These are phyloP conservation scores for Dryobates pubescens DNA, from an alignment of 2,797 vertebrate genomes.

Conservation along the genomic window DNA sequence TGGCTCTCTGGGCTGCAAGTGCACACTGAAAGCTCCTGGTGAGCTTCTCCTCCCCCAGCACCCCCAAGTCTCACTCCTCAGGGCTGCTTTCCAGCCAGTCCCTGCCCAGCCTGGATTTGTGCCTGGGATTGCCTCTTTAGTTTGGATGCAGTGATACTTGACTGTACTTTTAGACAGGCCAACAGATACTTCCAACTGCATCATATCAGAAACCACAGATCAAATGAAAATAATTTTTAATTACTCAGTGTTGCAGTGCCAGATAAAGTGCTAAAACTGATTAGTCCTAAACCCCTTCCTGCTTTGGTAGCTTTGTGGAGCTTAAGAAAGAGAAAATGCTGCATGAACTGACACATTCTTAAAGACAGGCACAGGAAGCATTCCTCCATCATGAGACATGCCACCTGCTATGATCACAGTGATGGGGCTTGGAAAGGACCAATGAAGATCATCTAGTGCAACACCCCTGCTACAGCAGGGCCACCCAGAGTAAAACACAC, in stretches of 20 bases:
- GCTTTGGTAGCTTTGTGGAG: not conserved
- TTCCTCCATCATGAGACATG: not conserved
- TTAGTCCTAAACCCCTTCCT: not conserved
- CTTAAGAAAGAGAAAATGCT: not conserved
- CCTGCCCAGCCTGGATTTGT: too few relatives aligned
- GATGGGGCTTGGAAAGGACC: too few relatives aligned
- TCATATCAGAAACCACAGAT: not conserved
- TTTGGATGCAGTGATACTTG: not conserved
- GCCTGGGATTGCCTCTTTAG: not conserved
- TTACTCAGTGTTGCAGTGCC: not conserved
- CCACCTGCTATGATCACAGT: not conserved
- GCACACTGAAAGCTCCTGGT: too few relatives aligned
- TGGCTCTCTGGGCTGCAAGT: too few relatives aligned
- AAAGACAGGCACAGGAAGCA: not conserved
- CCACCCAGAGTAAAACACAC: too few relatives aligned
- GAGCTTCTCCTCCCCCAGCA: too few relatives aligned
- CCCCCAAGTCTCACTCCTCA: too few relatives aligned
- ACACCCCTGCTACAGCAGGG: too few relatives aligned
- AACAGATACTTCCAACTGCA: not conserved
- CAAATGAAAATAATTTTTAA: not conserved
- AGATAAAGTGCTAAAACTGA: not conserved
- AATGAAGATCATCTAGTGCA: too few relatives aligned
- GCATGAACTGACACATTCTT: not conserved
- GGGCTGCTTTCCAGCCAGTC: too few relatives aligned
- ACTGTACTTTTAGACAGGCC: not conserved